Evolutionary conservation across 1,140 invertebrate genomes (phyloP).

Genomic region (Parasteatoda tepidariorum): DNA sequence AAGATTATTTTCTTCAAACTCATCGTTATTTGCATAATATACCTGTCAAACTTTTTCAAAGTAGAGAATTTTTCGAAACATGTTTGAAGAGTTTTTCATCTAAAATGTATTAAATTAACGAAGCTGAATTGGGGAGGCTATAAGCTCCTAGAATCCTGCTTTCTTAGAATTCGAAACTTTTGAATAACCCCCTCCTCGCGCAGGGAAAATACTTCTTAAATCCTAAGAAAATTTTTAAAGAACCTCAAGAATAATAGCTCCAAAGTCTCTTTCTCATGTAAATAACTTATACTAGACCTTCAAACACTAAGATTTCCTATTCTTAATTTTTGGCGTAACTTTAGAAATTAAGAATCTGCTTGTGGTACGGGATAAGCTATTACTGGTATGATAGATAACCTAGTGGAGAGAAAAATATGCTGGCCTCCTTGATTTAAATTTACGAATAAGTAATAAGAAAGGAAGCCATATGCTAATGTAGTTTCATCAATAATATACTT

Average conservation of each 20-base stretch:
- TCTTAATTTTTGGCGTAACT: constrained; percentile 49
- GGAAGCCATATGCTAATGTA: constrained; percentile 35
- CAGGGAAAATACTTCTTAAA: constrained; percentile 50
- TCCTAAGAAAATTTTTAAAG: constrained; percentile 42
- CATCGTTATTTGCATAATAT: too few species aligned
- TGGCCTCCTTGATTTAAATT: constrained; percentile 51
- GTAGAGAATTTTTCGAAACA: not conserved
- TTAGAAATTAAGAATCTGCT: constrained; percentile 46
- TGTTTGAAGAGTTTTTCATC: not conserved
- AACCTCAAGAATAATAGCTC: constrained; percentile 42
- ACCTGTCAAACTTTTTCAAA: too few species aligned
- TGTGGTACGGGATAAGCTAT: constrained; percentile 31
- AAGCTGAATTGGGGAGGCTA: not conserved
- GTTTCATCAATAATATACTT: constrained; percentile 46
- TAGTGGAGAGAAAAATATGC: constrained; percentile 31
- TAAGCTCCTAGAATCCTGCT: not conserved
- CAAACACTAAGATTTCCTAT: constrained; percentile 33
- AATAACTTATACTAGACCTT: constrained; percentile 46
- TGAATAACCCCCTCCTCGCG: constrained; percentile 28
- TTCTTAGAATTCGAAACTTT: constrained; percentile 24
- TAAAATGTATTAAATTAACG: not conserved
- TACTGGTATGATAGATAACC: constrained; percentile 50
- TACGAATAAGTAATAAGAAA: constrained; percentile 50
- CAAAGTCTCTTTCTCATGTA: constrained; percentile 56
- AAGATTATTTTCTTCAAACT: too few species aligned